Evolutionary conservation across 2,113 vertebrate species (phyloP).

Genomic region (Corvus cornix): DNA sequence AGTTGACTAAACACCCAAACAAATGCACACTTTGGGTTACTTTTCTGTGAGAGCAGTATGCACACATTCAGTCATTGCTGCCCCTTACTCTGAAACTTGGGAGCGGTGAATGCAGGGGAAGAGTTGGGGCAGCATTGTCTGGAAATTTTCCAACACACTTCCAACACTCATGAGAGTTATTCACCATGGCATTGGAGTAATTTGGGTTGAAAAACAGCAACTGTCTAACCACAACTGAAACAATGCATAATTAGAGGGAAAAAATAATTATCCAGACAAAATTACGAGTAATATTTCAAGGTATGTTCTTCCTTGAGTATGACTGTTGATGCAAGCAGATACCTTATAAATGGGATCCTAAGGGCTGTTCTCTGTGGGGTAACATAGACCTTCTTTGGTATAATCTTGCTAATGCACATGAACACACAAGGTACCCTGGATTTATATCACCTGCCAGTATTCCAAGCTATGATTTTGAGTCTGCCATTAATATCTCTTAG

Average conservation of each 20-base stretch:
- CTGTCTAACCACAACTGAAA: not conserved
- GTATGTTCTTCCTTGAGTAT: not conserved
- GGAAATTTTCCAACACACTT: not conserved
- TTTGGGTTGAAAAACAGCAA: not conserved
- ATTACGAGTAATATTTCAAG: not conserved
- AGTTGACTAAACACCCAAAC: not conserved
- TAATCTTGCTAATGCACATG: not conserved
- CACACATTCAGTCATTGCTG: not conserved
- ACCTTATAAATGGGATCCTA: not conserved
- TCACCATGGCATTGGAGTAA: not conserved
- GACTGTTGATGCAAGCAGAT: not conserved
- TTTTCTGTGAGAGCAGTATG: not conserved
- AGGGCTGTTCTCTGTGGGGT: not conserved
- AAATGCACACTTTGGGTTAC: not conserved
- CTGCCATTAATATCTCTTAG: not conserved
- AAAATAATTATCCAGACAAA: not conserved
- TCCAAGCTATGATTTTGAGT: not conserved
- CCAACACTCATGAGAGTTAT: not conserved
- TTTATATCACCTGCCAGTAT: not conserved
- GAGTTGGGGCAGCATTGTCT: not conserved
- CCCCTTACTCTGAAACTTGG: not conserved
- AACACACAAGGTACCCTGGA: not conserved
- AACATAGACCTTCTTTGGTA: not conserved
- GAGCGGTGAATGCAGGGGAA: rapidly evolving
- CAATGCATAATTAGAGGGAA: not conserved